Evolutionary conservation across 2,797 vertebrate species (phyloP), one percentile per base, ranked within the genome.

Genomic region (Leuciscus waleckii): DNA sequence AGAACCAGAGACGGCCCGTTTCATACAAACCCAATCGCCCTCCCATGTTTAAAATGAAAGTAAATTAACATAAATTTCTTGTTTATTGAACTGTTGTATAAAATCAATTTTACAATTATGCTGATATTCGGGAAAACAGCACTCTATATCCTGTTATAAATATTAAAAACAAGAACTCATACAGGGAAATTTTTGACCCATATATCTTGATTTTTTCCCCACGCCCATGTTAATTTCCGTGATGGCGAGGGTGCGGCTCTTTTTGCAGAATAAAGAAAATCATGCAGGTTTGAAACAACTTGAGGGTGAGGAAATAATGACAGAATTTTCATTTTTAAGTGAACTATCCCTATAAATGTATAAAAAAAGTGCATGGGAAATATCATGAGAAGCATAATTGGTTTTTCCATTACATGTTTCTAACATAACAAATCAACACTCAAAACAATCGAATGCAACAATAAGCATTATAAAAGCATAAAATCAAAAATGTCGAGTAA

Each of bases 221-320:
- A 58, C 2, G 4, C 56, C 9, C 0, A 10, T 0, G 19, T 11
- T n/a, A 0, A 58, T 58, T 58, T 56, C 19, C 19, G 0, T 21
- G 51, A 23, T 21, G 51, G 19, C 51, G 14, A 1, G 43, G 43
- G 3, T 0, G 17, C 0, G 2, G 5, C 7, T 56, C 7, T 23
- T 10, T 56, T 56, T 0, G 4, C 4, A 49, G 14, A 49, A 49
- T 49, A 5, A 16, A 49, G 14, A 49, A 49, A 49, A 1, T 46
- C 5, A 16, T 46, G 5, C 13, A 46, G 43, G 7, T 49, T 49
- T 49, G 14, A 49, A 49, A 16, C 46, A 46, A 46, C 46, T 46
- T 46, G 14, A 49, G 46, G 46, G 14, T 11, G 41, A 43, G 0
- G 1, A 49, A 16, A 1, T 4, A 1, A 43, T 46, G 43, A 46